phyloP scores from a whole-genome alignment of 2,888 invertebrate species.

The Drosophila limbata region DNA sequence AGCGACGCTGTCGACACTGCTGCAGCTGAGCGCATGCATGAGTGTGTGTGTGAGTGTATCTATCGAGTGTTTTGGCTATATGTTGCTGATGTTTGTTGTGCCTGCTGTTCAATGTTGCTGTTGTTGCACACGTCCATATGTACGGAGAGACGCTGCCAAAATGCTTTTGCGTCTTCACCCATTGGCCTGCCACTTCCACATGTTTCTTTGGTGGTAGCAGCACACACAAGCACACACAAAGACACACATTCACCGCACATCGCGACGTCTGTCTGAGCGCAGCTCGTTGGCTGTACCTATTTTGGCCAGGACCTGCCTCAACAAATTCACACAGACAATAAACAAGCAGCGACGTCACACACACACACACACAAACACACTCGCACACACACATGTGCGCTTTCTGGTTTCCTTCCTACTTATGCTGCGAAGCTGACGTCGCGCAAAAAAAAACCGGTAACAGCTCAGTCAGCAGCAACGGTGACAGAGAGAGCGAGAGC shows the following conservation, averaged over 20 bases:
- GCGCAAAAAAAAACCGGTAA: conserved; percentile 65
- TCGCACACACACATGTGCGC: conserved; percentile 38
- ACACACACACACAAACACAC: conserved; percentile 38
- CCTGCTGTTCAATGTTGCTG: conserved; percentile 55
- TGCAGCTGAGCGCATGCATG: conserved; percentile 44
- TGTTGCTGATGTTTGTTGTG: conserved; percentile 73
- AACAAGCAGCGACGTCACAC: conserved; percentile 41
- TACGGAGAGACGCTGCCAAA: conserved; percentile 61
- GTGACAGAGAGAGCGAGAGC: conserved; percentile 27
- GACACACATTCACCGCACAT: conserved; percentile 6
- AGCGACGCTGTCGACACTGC: conserved; percentile 19
- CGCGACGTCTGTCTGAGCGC: conserved; percentile 66
- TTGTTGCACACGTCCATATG: conserved; percentile 41
- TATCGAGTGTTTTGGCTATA: conserved; percentile 78
- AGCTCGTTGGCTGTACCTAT: conserved; percentile 85
- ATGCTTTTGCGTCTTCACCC: conserved; percentile 74
- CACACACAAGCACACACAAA: conserved; percentile 31
- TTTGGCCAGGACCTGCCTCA: conserved; percentile 84
- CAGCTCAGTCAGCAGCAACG: conserved; percentile 43
- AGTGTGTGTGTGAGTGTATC: conserved; percentile 56
- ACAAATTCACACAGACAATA: conserved; percentile 72
- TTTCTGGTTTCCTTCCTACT: conserved; percentile 80
- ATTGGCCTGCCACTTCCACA: conserved; percentile 68
- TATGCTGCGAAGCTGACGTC: conserved; percentile 55
- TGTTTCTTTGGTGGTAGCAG: conserved; percentile 55